These are phyloP conservation scores for Cephalopterus ornatus DNA, from an alignment of 2,113 vertebrate genomes.

Conservation along the genomic window DNA sequence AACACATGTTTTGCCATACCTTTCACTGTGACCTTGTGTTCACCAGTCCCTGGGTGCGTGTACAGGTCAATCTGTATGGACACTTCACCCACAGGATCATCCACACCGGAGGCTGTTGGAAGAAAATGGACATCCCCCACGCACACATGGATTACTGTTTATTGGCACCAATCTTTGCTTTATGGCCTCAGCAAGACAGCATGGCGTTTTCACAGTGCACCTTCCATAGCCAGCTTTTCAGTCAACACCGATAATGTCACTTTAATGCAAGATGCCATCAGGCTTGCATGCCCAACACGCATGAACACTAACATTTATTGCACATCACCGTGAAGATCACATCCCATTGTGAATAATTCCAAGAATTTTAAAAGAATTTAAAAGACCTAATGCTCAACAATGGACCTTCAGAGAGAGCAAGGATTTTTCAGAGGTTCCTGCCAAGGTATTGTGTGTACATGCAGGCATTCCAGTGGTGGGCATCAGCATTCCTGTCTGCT, in stretches of 20 bases:
- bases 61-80: constrained; percentile 93
- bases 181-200: neutral
- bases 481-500: neutral
- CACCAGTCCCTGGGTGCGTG: constrained; percentile 90
- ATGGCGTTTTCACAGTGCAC: neutral
- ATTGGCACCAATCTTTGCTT: neutral
- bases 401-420: neutral
- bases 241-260: neutral
- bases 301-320: neutral
- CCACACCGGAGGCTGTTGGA: constrained; percentile 85
- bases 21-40: constrained; percentile 95
- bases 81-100: constrained; percentile 93
- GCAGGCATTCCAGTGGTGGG: constrained; percentile 34
- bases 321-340: neutral
- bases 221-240: neutral
- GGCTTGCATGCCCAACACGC: neutral
- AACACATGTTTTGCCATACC: constrained; percentile 65
- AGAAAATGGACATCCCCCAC: neutral
- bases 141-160: neutral
- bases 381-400: neutral
- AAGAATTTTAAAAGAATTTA: neutral
- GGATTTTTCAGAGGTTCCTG: neutral
- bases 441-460: neutral
- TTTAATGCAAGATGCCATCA: neutral
- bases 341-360: neutral